Base-by-base conservation (phyloP, 1,140 invertebrate genomes). In the Pachypeltis micranthus region DNA sequence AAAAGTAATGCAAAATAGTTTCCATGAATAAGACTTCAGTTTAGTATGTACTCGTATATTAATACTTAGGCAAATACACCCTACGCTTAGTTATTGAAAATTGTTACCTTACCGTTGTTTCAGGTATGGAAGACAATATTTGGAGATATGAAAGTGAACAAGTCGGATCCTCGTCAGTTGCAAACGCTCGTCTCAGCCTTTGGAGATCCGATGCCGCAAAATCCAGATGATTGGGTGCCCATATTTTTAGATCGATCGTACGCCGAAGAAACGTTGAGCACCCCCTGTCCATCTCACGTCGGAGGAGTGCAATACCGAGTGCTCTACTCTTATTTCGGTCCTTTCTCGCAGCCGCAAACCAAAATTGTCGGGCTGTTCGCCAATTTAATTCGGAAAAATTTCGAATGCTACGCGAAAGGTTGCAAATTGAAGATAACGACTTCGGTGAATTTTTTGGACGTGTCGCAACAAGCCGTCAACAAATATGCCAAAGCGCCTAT, bases 371-470 rank as follows among this genome's bases (percentile, higher is more conserved):
- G 75, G 68, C 81, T 75, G 56, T 74, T 64, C 69, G 78, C 70
- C 71, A 70, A 64, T 72, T 63, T 61, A 19, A 29, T 56, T 27
- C 16, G 68, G 64, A 44, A 70, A 74, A 61, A 73, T 71, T 59
- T 66, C 57, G 24, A 12, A 10, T 59, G 57, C 28, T 7, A 59
- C 28, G n/a, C n/a, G 1, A 7, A 27, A 16, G 16, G 16, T 2
- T 59, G 67, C 25, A 66, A 74, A 47, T 19, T 69, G 14, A 69
- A 71, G 23, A 23, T 79, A 12, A 14, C 72, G 27, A 78, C 68
- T 34, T 78, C 76, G n/a, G 80, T 83, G 0, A 74, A 72, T 26
- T 87, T 85, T 72, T 75, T 80, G 24, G 83, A 85, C 68, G 72
- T 80, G 12, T 82, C 81, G 0, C 72, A 69, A 19, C 74, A 77